Evolutionary conservation across 2,797 vertebrate genomes (phyloP).

Genomic region (Ambastaia sidthimunki): DNA sequence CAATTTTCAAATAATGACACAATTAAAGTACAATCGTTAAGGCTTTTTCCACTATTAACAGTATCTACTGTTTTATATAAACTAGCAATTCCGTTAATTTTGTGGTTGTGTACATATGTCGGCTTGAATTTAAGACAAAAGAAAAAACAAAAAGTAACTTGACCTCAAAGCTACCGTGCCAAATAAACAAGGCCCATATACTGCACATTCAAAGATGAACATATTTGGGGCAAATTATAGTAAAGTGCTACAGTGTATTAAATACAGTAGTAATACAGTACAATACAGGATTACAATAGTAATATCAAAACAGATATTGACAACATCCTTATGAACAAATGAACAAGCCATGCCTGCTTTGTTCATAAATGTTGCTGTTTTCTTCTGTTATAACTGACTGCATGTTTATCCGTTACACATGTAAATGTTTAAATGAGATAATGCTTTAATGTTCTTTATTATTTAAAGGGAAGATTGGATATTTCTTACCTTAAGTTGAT

Average conservation of each 20-base stretch:
- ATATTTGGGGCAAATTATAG: background rate
- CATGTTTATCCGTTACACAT: background rate
- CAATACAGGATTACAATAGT: background rate
- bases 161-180: conserved; percentile 9
- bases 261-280: background rate
- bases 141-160: background rate
- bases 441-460: background rate
- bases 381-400: no score
- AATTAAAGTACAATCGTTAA: conserved; percentile 55
- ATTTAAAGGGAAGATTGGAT: background rate
- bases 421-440: background rate
- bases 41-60: conserved; percentile 51
- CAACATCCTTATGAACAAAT: background rate
- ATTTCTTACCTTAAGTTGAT: background rate
- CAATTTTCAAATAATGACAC: conserved; percentile 43
- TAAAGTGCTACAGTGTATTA: background rate
- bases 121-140: conserved; percentile 6
- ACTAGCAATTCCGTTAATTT: conserved; percentile 36
- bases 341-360: background rate
- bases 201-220: background rate
- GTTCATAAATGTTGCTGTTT: background rate
- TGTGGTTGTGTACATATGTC: conserved; percentile 17
- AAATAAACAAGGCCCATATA: background rate
- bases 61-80: conserved; percentile 45
- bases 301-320: background rate